Base-by-base conservation (phyloP, 1,140 invertebrate species). In the Drosophila asahinai region DNA sequence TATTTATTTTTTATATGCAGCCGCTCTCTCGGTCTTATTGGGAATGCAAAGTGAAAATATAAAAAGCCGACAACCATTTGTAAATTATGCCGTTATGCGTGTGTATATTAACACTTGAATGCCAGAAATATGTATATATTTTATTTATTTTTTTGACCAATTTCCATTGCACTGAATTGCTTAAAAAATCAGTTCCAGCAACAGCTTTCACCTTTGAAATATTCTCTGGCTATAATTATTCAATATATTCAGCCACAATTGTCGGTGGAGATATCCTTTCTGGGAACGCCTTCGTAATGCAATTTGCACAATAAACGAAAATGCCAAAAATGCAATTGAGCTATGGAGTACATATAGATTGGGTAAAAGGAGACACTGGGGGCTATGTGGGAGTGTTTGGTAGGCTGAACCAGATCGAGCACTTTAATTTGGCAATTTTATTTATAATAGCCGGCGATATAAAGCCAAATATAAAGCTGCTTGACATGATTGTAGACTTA, bases 381-480 rank as follows among this genome's bases (percentile, higher is more conserved):
- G 25, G 62, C 33, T 57, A 43, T 52, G 27, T 52, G 52, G 30
- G 11, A 6, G 27, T 54, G 11, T 55, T 55, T 55, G 43, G 59
- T 66, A 36, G 42, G 55, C 55, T 33, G 52, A 58, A 33, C 25
- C 45, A 27, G 8, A 17, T 43, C 36, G 25, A 30, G n/a, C 67
- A 73, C 65, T 78, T 78, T 70, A 78, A 78, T 82, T 82, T 68
- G 48, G 33, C 80, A 64, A 38, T 65, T 83, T 67, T 78, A 78
- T 74, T 78, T 68, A 68, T 67, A 48, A 30, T 42, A 71, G 22
- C 38, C 27, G n/a, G 33, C 49, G 64, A 80, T 60, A 58, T 43
- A 61, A 59, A 43, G 22, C 54, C n/a, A n/a, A 17, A 47, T 30
- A 5, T 47, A n/a, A 71, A 71, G 33, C 12, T 47, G 14, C 6